These are phyloP conservation scores for Patella pellucida DNA, from an alignment of 2,888 invertebrate species.

Conservation along the genomic window DNA sequence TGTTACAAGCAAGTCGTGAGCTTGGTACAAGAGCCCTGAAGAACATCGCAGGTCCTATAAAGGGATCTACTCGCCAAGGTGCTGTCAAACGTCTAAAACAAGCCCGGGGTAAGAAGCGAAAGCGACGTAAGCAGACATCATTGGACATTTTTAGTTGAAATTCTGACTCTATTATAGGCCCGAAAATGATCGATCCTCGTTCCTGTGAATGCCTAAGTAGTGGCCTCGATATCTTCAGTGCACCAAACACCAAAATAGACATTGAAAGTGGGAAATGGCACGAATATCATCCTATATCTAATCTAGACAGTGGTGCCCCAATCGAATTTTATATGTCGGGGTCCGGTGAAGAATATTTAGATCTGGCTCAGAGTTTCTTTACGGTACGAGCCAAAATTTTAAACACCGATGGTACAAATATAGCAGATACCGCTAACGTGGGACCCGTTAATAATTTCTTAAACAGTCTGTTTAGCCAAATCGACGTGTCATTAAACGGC, in stretches of 20 bases:
- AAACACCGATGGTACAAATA: background rate
- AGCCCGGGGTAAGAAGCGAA: background rate
- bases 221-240: background rate
- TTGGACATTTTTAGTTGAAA: no score
- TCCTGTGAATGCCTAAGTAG: background rate
- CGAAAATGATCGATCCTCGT: background rate
- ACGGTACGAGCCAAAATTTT: background rate
- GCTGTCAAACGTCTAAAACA: background rate
- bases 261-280: background rate
- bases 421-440: background rate
- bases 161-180: no score
- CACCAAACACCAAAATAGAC: background rate
- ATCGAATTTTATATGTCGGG: background rate
- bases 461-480: background rate
- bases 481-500: background rate
- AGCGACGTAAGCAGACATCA: background rate
- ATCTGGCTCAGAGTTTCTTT: background rate
- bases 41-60: no score
- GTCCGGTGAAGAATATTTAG: background rate
- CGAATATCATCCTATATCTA: background rate
- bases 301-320: background rate
- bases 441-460: background rate
- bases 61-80: background rate
- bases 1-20: background rate
- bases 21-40: background rate